phyloP scores from a whole-genome alignment of 2,888 invertebrate genomes.

The Tenthredo mesomela region DNA sequence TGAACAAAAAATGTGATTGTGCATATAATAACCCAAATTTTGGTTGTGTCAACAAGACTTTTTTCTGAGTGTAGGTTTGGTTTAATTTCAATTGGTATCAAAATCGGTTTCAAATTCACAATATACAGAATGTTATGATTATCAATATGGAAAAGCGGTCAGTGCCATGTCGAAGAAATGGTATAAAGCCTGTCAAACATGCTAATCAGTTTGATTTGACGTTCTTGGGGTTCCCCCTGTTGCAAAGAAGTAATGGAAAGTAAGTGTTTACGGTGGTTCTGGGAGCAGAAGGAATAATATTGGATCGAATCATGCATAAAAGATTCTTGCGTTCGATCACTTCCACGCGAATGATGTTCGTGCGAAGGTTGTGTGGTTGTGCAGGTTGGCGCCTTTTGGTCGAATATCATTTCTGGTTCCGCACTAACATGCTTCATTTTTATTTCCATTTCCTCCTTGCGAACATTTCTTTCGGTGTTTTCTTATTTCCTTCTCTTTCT shows the following conservation, averaged over 20 bases:
- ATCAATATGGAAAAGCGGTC: not conserved
- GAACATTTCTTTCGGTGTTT: constrained; percentile 17
- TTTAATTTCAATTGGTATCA: too few relatives aligned
- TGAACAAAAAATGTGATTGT: too few relatives aligned
- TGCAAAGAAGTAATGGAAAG: not conserved
- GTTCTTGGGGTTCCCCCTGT: constrained; percentile 19
- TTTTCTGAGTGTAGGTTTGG: too few relatives aligned
- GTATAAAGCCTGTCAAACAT: constrained; percentile 9
- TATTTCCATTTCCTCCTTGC: constrained; percentile 24
- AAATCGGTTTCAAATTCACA: too few relatives aligned
- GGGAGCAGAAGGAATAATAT: constrained; percentile 46
- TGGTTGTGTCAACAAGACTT: too few relatives aligned
- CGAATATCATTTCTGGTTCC: constrained; percentile 12
- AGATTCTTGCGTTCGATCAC: constrained; percentile 45
- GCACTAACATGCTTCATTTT: constrained; percentile 39
- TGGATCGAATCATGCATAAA: constrained; percentile 47
- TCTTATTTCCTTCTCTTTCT: not conserved
- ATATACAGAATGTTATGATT: not conserved
- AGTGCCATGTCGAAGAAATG: not conserved
- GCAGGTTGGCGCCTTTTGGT: not conserved
- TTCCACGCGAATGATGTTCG: constrained; percentile 44
- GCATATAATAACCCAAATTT: too few relatives aligned
- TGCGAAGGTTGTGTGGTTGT: not conserved
- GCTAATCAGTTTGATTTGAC: constrained; percentile 2
- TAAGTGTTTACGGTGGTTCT: constrained; percentile 37